Conservation (phyloP, 2,888 invertebrate species). For the Agrilus mali region DNA sequence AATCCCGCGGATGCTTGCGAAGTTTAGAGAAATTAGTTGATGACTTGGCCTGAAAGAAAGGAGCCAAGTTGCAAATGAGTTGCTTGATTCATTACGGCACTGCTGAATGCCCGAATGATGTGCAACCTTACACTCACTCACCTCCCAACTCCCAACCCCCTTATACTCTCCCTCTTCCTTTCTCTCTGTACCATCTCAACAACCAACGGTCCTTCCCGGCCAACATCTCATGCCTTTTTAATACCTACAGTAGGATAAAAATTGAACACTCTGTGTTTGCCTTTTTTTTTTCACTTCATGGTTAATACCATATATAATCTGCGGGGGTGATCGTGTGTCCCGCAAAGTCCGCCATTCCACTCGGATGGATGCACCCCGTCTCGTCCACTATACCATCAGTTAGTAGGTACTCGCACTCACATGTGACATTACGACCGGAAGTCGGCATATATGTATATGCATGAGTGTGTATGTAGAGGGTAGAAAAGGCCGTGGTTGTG, state of each 20-base stretch:
- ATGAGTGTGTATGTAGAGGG: slow-evolving; percentile 28
- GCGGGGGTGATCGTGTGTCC: slow-evolving; percentile 11
- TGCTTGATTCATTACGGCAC: slow-evolving; percentile 27
- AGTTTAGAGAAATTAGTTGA: slow-evolving; percentile 33
- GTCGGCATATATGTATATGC: slow-evolving; percentile 26
- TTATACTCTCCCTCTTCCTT: too few relatives aligned
- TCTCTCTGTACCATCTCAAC: too few relatives aligned
- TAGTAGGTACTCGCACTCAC: slow-evolving; percentile 13
- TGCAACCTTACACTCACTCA: not conserved
- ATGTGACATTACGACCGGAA: slow-evolving; percentile 30
- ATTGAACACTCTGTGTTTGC: too few relatives aligned
- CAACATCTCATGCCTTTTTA: too few relatives aligned
- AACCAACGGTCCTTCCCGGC: too few relatives aligned
- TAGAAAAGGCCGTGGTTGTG: not conserved
- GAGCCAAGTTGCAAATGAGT: slow-evolving; percentile 32
- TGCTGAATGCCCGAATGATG: slow-evolving; percentile 12
- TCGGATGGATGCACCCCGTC: slow-evolving; percentile 27
- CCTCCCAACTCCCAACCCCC: not conserved
- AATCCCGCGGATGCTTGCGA: slow-evolving; percentile 29
- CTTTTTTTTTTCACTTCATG: slow-evolving; percentile 10
- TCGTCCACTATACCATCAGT: slow-evolving; percentile 18
- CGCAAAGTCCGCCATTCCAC: slow-evolving; percentile 26
- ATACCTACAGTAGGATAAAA: too few relatives aligned
- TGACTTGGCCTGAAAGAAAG: slow-evolving; percentile 31
- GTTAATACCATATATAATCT: slow-evolving; percentile 23